Evolutionary conservation across 2,113 vertebrate genomes (phyloP).

Genomic region (Neolamprologus tretocephalus): DNA sequence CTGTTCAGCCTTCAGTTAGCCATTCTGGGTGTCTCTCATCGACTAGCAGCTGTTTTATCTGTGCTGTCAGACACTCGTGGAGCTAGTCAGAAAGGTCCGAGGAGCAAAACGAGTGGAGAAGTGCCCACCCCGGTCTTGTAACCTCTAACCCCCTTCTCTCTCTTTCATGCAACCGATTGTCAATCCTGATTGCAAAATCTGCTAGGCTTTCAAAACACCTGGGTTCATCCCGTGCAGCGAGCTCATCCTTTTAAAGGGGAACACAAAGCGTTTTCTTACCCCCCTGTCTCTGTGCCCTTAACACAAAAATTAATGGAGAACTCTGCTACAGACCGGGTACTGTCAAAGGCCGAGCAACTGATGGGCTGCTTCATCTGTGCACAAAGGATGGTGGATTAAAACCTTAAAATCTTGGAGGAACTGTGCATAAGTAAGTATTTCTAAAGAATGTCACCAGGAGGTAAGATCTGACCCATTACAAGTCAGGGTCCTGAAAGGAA

Average conservation of each 20-base stretch:
- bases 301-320: not conserved
- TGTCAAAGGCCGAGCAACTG: fast-evolving
- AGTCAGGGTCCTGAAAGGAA: not conserved
- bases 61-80: fast-evolving
- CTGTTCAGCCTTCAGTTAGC: not conserved
- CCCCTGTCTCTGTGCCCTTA: not conserved
- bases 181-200: not conserved
- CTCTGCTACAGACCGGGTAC: not conserved
- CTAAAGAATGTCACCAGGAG: not conserved
- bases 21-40: not conserved
- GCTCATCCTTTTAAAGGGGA: not conserved
- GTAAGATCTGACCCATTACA: not conserved
- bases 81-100: not conserved
- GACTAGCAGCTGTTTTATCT: not conserved
- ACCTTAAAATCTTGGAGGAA: not conserved
- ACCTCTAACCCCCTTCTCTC: not conserved
- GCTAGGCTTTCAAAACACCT: not conserved
- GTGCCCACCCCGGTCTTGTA: not conserved
- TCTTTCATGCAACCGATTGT: not conserved
- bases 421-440: not conserved
- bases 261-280: fast-evolving
- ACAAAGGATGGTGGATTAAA: not conserved
- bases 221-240: not conserved
- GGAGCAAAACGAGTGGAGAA: not conserved
- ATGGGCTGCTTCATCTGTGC: not conserved